These are phyloP conservation scores for Etheostoma nigrum DNA, from an alignment of 2,797 vertebrate genomes.

Conservation along the genomic window DNA sequence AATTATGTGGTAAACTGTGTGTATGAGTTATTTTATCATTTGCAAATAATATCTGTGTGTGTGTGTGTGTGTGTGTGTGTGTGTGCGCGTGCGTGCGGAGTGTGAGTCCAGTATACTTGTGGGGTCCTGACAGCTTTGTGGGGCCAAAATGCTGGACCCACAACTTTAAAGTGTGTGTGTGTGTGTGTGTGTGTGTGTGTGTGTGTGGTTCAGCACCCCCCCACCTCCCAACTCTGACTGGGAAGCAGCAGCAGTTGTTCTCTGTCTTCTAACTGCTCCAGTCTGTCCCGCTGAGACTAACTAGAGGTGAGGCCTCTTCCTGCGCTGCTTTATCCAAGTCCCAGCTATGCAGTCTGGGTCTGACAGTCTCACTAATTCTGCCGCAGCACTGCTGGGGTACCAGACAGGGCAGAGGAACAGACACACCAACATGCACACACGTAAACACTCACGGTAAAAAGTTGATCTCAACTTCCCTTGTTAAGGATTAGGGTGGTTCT, in stretches of 20 bases:
- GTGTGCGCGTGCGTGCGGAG: conserved; percentile 1
- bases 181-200: conserved; percentile 12
- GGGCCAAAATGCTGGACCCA: no score
- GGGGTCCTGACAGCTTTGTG: no score
- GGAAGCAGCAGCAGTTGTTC: conserved; percentile 36
- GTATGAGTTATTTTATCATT: no score
- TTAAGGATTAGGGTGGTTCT: conserved; percentile 53
- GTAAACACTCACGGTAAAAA: conserved; percentile 32
- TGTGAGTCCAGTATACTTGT: neutral
- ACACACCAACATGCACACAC: conserved; percentile 9
- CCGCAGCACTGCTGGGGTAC: conserved; percentile 27
- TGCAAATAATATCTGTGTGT: neutral
- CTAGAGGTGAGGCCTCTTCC: conserved; percentile 64
- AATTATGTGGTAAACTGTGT: no score
- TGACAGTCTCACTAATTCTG: conserved; percentile 55
- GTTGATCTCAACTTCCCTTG: conserved; percentile 52
- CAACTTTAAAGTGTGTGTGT: neutral
- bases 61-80: no score
- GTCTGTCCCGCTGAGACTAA: conserved; percentile 60
- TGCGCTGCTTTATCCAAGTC: conserved; percentile 51
- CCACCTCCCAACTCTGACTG: neutral
- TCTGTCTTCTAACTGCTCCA: conserved; percentile 39
- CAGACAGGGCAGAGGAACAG: conserved; percentile 13
- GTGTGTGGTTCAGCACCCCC: neutral
- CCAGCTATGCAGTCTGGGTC: conserved; percentile 35